These are phyloP conservation scores for Cyphomyrus discorhynchus DNA, from an alignment of 2,113 vertebrate genomes.

Conservation along the genomic window DNA sequence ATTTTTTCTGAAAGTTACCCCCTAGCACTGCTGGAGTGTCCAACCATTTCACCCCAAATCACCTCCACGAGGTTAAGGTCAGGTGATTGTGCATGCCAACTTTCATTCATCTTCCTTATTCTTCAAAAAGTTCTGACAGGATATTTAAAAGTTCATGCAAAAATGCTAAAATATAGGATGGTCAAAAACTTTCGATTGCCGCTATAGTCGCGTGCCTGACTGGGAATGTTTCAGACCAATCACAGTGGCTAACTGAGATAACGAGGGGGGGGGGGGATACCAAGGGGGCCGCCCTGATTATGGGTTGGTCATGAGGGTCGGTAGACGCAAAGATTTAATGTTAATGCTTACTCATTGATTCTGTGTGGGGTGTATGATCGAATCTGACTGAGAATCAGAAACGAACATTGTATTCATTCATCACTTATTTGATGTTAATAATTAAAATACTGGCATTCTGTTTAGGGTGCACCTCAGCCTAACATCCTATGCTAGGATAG, in stretches of 20 bases:
- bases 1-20: too few species aligned
- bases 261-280: background rate
- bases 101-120: too few species aligned
- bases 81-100: too few species aligned
- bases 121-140: too few species aligned
- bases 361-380: background rate
- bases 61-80: too few species aligned
- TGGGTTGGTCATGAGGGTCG: background rate
- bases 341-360: background rate
- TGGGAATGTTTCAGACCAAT: background rate
- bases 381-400: background rate
- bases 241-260: background rate
- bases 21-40: too few species aligned
- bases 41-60: too few species aligned
- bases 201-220: too few species aligned
- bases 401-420: background rate
- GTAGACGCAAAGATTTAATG: background rate
- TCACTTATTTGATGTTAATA: background rate
- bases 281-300: background rate
- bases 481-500: background rate
- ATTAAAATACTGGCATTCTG: background rate
- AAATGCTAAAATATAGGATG: too few species aligned
- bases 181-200: too few species aligned
- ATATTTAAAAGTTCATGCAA: too few species aligned
- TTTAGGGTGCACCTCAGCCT: background rate